phyloP scores from a whole-genome alignment of 2,113 vertebrate species.

The Laticauda colubrina region DNA sequence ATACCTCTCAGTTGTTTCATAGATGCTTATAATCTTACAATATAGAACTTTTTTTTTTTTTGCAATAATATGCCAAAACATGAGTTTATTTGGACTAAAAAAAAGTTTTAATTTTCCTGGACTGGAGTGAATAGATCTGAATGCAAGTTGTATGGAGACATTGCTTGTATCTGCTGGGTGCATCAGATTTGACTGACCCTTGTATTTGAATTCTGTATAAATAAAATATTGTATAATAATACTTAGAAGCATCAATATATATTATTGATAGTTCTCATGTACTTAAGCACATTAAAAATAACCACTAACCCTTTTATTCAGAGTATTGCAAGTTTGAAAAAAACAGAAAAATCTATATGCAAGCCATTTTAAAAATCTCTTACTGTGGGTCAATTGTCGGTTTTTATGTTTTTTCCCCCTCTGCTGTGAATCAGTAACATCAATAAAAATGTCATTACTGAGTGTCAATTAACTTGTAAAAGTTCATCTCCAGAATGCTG shows the following conservation, averaged over 20 bases:
- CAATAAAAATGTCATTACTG: background rate
- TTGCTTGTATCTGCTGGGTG: background rate
- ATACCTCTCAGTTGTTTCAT: background rate
- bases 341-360: background rate
- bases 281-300: conserved; percentile 1
- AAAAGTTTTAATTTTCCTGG: background rate
- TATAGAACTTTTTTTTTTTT: background rate
- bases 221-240: background rate
- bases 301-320: background rate
- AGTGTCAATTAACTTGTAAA: background rate
- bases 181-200: background rate
- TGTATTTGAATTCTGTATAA: conserved; percentile 21
- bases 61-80: background rate
- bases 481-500: background rate
- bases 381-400: background rate
- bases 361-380: background rate
- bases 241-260: background rate
- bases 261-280: conserved; percentile 13
- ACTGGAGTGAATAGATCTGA: background rate
- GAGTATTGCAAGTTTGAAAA: background rate
- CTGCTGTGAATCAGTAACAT: background rate
- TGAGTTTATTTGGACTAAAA: background rate
- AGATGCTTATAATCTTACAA: background rate
- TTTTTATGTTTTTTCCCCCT: background rate
- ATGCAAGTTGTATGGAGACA: background rate